phyloP scores from a whole-genome alignment of 2,113 vertebrate genomes.

The Stictonetta naevosa region DNA sequence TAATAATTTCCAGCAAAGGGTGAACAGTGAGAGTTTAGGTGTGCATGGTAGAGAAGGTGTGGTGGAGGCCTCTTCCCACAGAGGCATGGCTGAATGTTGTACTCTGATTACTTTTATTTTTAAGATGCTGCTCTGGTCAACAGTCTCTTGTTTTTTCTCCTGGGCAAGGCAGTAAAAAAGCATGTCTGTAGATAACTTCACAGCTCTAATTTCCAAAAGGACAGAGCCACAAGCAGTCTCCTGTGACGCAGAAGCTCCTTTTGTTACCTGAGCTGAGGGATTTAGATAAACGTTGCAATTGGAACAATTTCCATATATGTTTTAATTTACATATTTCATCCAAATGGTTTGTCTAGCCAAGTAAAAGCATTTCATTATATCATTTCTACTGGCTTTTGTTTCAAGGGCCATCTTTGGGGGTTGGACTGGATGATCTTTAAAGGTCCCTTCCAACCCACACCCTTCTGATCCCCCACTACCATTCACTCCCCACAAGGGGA shows the following conservation, averaged over 20 bases:
- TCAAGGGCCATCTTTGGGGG: background rate
- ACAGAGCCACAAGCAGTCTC: background rate
- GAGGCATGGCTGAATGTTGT: background rate
- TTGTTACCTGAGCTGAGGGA: background rate
- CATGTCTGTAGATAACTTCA: background rate
- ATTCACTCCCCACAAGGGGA: fast-evolving
- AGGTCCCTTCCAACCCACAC: background rate
- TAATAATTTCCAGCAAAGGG: background rate
- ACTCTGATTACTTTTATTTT: background rate
- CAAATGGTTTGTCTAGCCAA: background rate
- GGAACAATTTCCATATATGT: background rate
- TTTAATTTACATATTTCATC: background rate
- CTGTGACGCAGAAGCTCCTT: background rate
- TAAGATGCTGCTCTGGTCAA: background rate
- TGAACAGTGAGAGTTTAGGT: background rate
- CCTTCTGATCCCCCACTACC: background rate
- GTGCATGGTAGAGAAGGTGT: background rate
- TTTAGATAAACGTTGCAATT: background rate
- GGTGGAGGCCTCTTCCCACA: background rate
- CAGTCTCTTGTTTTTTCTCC: background rate
- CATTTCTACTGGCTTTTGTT: background rate
- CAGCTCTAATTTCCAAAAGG: background rate
- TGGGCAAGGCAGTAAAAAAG: background rate
- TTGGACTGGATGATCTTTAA: background rate
- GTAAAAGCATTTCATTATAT: background rate